phyloP scores from a whole-genome alignment of 2,888 invertebrate species.

The Ophion costatus region DNA sequence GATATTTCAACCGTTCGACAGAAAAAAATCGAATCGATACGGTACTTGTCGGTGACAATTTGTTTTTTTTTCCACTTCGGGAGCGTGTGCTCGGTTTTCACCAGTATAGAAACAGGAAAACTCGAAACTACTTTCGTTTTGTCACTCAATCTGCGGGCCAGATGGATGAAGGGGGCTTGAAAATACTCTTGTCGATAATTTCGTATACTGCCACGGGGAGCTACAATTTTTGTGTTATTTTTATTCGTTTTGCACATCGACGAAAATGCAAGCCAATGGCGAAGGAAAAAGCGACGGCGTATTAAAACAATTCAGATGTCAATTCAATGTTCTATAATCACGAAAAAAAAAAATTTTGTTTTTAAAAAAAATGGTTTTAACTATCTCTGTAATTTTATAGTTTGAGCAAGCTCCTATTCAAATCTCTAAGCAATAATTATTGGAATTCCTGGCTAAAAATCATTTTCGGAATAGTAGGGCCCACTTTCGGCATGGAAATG shows the following conservation, averaged over 20 bases:
- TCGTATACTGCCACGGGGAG: not conserved
- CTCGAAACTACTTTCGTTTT: not conserved
- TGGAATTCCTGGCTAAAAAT: no score
- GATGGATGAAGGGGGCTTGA: not conserved
- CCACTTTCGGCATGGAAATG: no score
- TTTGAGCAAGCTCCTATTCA: no score
- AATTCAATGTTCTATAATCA: not conserved
- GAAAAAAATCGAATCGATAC: not conserved
- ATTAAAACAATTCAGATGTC: not conserved
- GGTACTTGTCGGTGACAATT: not conserved
- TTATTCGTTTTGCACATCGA: not conserved
- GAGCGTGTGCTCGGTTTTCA: not conserved
- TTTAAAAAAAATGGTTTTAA: no score
- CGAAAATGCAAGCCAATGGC: not conserved
- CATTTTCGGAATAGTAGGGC: no score
- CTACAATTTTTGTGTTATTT: not conserved
- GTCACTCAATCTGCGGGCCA: not conserved
- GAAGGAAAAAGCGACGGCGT: not conserved
- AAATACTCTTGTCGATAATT: not conserved
- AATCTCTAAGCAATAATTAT: no score
- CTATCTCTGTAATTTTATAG: no score
- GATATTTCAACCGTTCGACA: not conserved
- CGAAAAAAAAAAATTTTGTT: no score
- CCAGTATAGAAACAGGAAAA: not conserved
- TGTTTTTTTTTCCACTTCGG: not conserved